These are phyloP conservation scores for Strigops habroptila DNA, from an alignment of 2,113 vertebrate species.

Conservation along the genomic window DNA sequence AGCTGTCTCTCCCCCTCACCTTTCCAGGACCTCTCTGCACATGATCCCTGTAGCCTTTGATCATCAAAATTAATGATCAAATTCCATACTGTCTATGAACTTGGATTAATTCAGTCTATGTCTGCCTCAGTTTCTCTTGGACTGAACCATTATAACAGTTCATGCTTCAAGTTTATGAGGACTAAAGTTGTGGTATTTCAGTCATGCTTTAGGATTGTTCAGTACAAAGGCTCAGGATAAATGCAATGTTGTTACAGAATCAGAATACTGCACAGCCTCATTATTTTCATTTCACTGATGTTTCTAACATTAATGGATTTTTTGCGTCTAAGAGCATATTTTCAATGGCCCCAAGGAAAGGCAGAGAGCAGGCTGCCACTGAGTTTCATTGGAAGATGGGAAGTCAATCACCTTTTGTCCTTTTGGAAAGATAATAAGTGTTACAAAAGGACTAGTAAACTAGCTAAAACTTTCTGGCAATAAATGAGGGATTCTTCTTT, in stretches of 20 bases:
- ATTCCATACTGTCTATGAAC: neutral
- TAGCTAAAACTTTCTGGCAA: neutral
- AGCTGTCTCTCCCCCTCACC: neutral
- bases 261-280: neutral
- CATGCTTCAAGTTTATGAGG: neutral
- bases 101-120: neutral
- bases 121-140: neutral
- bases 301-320: neutral
- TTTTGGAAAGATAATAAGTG: neutral
- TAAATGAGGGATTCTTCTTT: neutral
- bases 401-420: neutral
- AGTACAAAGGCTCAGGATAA: neutral
- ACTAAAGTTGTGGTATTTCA: neutral
- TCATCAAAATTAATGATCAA: neutral
- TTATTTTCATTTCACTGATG: neutral
- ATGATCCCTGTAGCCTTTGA: neutral
- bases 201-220: neutral
- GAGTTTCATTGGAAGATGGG: neutral
- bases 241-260: neutral
- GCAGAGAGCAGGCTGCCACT: neutral
- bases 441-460: neutral
- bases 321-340: neutral
- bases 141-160: neutral
- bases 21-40: neutral
- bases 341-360: neutral